phyloP scores from a whole-genome alignment of 2,113 vertebrate genomes.

The Muntiacus reevesi region DNA sequence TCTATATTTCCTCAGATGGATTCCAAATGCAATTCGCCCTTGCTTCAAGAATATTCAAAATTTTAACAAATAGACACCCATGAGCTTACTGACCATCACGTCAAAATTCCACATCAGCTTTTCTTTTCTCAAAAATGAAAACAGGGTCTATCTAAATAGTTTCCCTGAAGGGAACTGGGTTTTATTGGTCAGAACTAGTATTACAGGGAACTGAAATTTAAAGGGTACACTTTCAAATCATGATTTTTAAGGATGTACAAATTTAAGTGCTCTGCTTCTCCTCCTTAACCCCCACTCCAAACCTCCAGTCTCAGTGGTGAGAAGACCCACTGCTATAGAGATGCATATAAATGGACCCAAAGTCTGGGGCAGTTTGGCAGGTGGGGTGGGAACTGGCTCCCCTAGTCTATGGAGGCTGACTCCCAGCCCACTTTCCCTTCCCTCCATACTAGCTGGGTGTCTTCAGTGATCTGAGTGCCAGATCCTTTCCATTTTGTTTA shows the following conservation, averaged over 20 bases:
- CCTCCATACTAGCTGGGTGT: background rate
- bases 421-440: no score
- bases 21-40: background rate
- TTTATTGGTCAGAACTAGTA: background rate
- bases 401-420: background rate
- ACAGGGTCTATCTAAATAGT: background rate
- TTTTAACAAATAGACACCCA: background rate
- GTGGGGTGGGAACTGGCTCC: background rate
- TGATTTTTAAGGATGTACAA: background rate
- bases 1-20: background rate
- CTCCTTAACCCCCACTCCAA: background rate
- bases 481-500: background rate
- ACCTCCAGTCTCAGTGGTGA: background rate
- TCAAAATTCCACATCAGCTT: background rate
- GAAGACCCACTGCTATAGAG: background rate
- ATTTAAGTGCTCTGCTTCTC: background rate
- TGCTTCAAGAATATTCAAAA: background rate
- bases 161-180: background rate
- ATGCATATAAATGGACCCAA: background rate
- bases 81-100: background rate
- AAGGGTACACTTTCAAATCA: slow-evolving; percentile 6
- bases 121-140: background rate
- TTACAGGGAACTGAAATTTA: background rate
- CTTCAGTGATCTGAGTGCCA: background rate
- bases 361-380: background rate